These are phyloP conservation scores for Paradoxurus hermaphroditus DNA, from an alignment of 2,113 vertebrate genomes.

Conservation along the genomic window DNA sequence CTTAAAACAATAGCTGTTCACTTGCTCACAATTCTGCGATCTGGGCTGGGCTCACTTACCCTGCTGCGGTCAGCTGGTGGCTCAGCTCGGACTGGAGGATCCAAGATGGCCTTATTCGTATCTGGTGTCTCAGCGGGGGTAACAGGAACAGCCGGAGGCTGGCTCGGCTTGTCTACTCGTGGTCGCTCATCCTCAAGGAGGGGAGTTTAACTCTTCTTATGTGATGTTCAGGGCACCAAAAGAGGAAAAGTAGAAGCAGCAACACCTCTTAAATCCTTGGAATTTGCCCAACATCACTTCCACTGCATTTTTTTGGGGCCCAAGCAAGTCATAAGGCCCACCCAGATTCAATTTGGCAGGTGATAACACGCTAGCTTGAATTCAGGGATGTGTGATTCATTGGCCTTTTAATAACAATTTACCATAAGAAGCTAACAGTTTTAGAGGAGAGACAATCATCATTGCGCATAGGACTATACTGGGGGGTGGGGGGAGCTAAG, in stretches of 20 bases:
- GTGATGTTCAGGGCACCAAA: not conserved
- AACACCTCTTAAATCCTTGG: not conserved
- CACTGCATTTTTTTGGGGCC: not conserved
- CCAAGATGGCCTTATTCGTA: not conserved
- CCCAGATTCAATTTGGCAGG: not conserved
- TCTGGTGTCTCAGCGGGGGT: not conserved
- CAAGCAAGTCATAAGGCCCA: not conserved
- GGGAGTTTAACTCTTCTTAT: not conserved
- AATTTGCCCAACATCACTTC: not conserved
- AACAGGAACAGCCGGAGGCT: not conserved
- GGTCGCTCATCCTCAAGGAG: not conserved
- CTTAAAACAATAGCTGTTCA: not conserved
- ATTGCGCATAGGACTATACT: not conserved
- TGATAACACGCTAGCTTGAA: not conserved
- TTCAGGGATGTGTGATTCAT: not conserved
- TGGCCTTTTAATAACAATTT: not conserved
- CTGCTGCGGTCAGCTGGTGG: not conserved
- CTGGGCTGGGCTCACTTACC: not conserved
- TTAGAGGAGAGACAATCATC: not conserved
- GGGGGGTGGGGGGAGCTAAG: not conserved
- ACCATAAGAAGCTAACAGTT: not conserved
- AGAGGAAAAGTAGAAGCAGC: not conserved
- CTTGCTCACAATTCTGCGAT: not conserved
- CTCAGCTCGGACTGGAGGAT: not conserved
- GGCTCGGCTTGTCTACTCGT: not conserved